Evolutionary conservation across 1,140 invertebrate species (phyloP).

Genomic region (Asobara japonica): DNA sequence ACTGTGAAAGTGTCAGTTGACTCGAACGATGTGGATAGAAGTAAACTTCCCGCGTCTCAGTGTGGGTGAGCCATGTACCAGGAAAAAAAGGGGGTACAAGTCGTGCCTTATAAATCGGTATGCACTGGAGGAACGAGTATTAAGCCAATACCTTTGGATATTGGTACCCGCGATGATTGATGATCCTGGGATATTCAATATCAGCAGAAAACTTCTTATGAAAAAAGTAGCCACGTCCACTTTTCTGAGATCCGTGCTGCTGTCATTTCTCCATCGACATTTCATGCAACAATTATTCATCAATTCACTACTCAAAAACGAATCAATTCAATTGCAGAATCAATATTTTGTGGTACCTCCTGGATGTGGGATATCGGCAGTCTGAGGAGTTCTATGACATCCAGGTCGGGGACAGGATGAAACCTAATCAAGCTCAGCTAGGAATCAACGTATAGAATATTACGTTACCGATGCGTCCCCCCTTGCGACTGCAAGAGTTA

Average conservation of each 20-base stretch:
- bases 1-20: conserved; percentile 8
- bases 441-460: no score
- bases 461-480: no score
- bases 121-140: conserved; percentile 58
- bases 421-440: no score
- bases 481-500: no score
- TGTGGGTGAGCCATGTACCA: neutral
- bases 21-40: neutral
- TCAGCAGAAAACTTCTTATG: conserved; percentile 55
- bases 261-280: conserved; percentile 23
- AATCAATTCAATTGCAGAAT: no score
- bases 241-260: conserved; percentile 38
- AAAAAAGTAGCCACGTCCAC: conserved; percentile 30
- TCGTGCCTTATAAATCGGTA: conserved; percentile 55
- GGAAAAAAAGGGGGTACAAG: conserved; percentile 39
- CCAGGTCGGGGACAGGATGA: no score
- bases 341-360: no score
- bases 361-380: no score
- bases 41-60: neutral
- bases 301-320: no score
- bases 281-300: conserved; percentile 35
- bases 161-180: conserved; percentile 58
- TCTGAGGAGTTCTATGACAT: no score
- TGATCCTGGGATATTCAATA: conserved; percentile 63
- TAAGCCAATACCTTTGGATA: conserved; percentile 63